Evolutionary conservation across 2,797 vertebrate species (phyloP), one percentile per base, ranked within the genome.

Genomic region (Anomalospiza imberbis): DNA sequence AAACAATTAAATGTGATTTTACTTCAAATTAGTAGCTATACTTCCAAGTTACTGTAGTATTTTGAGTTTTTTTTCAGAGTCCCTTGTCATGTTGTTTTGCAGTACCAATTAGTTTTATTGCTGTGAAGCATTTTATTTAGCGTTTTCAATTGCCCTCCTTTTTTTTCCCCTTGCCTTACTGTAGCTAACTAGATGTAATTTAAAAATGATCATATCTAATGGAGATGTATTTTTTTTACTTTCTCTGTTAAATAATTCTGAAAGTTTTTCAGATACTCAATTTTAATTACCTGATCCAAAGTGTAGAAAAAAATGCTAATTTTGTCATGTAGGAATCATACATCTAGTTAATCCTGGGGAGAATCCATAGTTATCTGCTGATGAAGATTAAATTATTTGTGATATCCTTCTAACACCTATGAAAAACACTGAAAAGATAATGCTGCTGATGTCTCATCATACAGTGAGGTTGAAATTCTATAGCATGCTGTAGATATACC

Each of bases 1-100:
- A 97, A 94, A 86, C 84, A 96, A 96, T 96, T 96, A 94, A 96
- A 90, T 92, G 76, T 67, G 55, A 83, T 94, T 93, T 97, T 95
- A 82, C 67, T 91, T 97, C 88, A 95, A 70, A 96, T 91, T 51
- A 78, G 34, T 74, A 74, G 48, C 84, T 68, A 29, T 77, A 13
- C 78, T 91, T 94, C 85, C 32, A 70, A 93, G n/a, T 74, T 89
- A 45, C 57, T 89, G 3, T 74, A 83, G 71, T 74, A 88, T 87
- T 95, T 85, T 67, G 22, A 73, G 3, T 17, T 92, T 76, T 95
- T 93, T 79, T 93, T 82, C 38, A 74, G 54, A 65, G 40, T 85
- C 24, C 19, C 60, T 91, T 88, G n/a, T 88, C 72, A 32, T 76
- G 44, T 66, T 86, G n/a, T 72, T 93, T 92, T 94, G 57, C 50